These are phyloP conservation scores for Dryas iulia DNA, from an alignment of 1,140 invertebrate genomes.

Conservation along the genomic window DNA sequence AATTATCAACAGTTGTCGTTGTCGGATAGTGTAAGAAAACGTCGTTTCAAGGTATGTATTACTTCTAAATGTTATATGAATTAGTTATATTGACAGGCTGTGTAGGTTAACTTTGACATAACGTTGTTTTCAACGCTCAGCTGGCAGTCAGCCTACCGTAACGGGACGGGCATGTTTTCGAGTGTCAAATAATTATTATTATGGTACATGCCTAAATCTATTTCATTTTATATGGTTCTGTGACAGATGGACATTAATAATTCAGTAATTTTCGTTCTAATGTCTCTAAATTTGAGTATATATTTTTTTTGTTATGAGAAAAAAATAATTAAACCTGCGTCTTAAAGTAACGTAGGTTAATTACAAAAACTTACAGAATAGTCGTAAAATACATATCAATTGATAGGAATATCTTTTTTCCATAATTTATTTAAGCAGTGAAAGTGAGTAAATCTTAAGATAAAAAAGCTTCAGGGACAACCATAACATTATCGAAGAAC, in stretches of 20 bases:
- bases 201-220: not conserved
- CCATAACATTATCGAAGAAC: not conserved
- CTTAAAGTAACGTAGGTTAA: too few relatives aligned
- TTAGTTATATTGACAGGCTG: not conserved
- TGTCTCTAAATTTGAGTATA: not conserved
- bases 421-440: not conserved
- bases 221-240: not conserved
- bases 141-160: constrained; percentile 3
- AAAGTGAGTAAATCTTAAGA: not conserved
- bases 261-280: not conserved
- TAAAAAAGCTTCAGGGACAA: not conserved
- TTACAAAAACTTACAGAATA: too few relatives aligned
- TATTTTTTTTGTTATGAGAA: not conserved
- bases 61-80: not conserved
- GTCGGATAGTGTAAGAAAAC: constrained; percentile 6
- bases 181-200: not conserved
- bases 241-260: not conserved
- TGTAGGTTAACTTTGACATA: not conserved
- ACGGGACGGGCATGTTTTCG: constrained; percentile 8
- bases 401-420: too few relatives aligned
- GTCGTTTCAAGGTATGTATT: constrained; percentile 9
- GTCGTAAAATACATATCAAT: too few relatives aligned
- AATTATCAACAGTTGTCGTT: constrained; percentile 30
- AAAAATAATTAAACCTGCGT: too few relatives aligned
- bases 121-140: constrained; percentile 2